Percentiles rank a stretch among this genome's conserved stretches.
phyloP scores from a whole-genome alignment of 1,140 invertebrate species.

The Tetragonula clypearis region DNA sequence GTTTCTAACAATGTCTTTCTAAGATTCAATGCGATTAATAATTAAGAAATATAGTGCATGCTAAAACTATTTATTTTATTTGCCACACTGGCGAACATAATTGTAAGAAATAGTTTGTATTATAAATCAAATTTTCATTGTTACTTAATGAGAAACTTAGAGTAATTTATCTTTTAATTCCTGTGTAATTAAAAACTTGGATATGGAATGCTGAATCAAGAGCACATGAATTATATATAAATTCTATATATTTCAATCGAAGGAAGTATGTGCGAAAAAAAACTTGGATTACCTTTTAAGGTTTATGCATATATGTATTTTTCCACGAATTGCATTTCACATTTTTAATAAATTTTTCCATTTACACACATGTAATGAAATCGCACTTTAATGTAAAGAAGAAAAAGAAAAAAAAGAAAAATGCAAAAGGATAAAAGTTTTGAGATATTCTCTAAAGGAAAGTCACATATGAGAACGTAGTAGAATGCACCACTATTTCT shows the following conservation, averaged over 20 bases:
- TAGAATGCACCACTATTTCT: constrained; percentile 31
- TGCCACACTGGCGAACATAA: constrained; percentile 32
- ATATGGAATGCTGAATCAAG: constrained; percentile 15
- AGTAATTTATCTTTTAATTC: constrained; percentile 52
- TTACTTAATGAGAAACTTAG: constrained; percentile 55
- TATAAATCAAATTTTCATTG: constrained; percentile 43
- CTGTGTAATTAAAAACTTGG: constrained; percentile 39
- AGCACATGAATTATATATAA: constrained; percentile 37
- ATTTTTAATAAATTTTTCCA: constrained; percentile 62
- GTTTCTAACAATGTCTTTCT: constrained; percentile 56
- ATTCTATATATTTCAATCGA: constrained; percentile 37
- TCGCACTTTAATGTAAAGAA: constrained; percentile 44
- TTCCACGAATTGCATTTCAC: constrained; percentile 63
- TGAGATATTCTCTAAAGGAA: constrained; percentile 22
- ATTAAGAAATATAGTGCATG: constrained; percentile 47
- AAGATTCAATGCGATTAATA: constrained; percentile 36
- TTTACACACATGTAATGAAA: constrained; percentile 35
- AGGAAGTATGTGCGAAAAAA: constrained; percentile 22
- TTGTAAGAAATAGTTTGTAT: constrained; percentile 44
- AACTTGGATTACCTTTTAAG: constrained; percentile 39
- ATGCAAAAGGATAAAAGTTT: not conserved
- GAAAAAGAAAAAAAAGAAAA: constrained; percentile 1
- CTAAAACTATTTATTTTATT: constrained; percentile 63
- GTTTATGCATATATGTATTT: constrained; percentile 61
- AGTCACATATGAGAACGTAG: constrained; percentile 14